Evolutionary conservation across 2,113 vertebrate species (phyloP), one percentile per base, ranked within the genome.

Genomic region (Gasterosteus nipponicus): DNA sequence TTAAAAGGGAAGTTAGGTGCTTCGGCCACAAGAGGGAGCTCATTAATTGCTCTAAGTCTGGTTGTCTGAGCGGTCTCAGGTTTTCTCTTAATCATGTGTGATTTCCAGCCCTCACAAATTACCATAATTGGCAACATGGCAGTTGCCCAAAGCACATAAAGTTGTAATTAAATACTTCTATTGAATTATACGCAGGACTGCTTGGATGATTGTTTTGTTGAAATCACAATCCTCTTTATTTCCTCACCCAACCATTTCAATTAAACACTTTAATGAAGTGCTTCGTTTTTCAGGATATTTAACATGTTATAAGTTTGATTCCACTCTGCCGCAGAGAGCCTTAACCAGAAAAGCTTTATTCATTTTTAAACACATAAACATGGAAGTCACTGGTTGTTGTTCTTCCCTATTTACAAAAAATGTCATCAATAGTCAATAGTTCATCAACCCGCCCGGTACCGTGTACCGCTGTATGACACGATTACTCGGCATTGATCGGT

Each of bases 1-100:
- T 16, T 12, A 51, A 33, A 58, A 60, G 12, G 4, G 4, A 16
- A 54, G 29, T 79, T 22, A 19, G 5, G 1, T 31, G 8, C 6
- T 72, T 56, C 11, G 10, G 29, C 89, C 93, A 93, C 89, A 19
- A 85, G 93, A 85, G 90, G 90, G 92, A 5, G 89, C 83, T 80
- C 83, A 69, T 1, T 67, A 75, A 59, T 78, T 44, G 49, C 59
- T 61, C 5, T 76, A 54, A 29, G 33, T 3, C 19, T 39, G 11
- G 14, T 38, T 22, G 22, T 18, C n/a, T 15, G 16, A 26, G 14
- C 12, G 3, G 12, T 56, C 26, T 29, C 53, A 58, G 16, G 47
- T 54, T 79, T 69, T 16, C 10, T 49, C 76, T 61, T 61, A n/a
- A 57, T 65, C 57, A 51, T 39, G 44, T 59, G 60, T 46, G 53